Evolutionary conservation across 2,797 vertebrate species (phyloP).

Genomic region (Argentina silus): DNA sequence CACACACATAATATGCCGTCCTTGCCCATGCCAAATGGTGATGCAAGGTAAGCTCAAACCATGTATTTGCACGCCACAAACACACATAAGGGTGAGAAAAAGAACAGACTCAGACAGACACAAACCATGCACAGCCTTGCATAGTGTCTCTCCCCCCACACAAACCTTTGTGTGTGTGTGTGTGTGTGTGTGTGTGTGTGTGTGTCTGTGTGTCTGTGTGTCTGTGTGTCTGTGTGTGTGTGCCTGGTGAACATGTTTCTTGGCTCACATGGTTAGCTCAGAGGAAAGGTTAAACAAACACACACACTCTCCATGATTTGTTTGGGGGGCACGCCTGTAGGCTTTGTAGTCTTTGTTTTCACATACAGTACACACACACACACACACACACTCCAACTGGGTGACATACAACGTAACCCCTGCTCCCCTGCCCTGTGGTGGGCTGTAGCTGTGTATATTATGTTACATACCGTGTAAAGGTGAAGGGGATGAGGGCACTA

Average conservation of each 20-base stretch:
- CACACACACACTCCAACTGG: constrained; percentile 6
- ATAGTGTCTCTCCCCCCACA: constrained; percentile 26
- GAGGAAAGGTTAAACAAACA: constrained; percentile 48
- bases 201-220: constrained; percentile 3
- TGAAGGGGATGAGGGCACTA: neutral
- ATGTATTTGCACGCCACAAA: neutral
- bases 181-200: constrained; percentile 15
- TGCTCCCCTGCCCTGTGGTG: neutral
- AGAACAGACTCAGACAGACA: neutral
- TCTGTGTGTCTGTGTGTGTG: constrained; percentile 14
- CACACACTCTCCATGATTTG: constrained; percentile 17
- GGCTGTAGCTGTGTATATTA: neutral
- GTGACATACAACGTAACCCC: neutral
- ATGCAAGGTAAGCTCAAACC: neutral
- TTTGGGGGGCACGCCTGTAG: constrained; percentile 12
- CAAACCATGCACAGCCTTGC: constrained; percentile 33
- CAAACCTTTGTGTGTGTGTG: neutral
- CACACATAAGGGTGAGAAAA: neutral
- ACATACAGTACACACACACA: constrained; percentile 8
- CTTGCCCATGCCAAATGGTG: neutral
- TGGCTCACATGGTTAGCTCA: constrained; percentile 11
- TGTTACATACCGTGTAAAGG: neutral
- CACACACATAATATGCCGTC: neutral
- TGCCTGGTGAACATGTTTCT: constrained; percentile 8
- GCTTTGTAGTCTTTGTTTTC: constrained; percentile 26